A percentile compares a stretch with the other conserved stretches of the same genome.
phyloP scores from a whole-genome alignment of 2,888 invertebrate genomes.

The Chromoteleia sp. region DNA sequence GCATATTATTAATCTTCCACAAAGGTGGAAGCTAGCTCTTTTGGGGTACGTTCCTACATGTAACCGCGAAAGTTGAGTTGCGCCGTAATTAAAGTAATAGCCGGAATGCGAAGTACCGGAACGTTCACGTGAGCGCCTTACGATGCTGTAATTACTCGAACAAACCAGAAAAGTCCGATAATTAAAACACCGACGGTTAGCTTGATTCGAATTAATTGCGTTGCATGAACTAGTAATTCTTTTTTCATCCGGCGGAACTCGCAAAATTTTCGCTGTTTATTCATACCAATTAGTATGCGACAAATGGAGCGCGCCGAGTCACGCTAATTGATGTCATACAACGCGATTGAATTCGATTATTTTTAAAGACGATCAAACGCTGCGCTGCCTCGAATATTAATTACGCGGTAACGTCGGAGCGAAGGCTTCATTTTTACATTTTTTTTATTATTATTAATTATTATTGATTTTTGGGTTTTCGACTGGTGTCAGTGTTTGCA shows the following conservation, averaged over 20 bases:
- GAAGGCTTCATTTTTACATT: not conserved
- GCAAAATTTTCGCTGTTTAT: slow-evolving; percentile 63
- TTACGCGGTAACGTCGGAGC: slow-evolving; percentile 2
- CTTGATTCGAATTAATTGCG: slow-evolving; percentile 72
- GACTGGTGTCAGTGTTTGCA: too few species aligned
- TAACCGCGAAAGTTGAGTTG: slow-evolving; percentile 74
- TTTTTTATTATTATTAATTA: not conserved
- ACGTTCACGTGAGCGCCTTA: slow-evolving; percentile 72
- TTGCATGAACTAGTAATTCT: slow-evolving; percentile 63
- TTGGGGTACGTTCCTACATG: slow-evolving; percentile 56
- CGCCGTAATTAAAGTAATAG: slow-evolving; percentile 80
- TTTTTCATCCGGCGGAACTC: slow-evolving; percentile 44
- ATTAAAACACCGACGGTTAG: slow-evolving; percentile 79
- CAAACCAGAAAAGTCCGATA: slow-evolving; percentile 75
- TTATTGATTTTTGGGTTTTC: not conserved
- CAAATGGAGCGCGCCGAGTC: slow-evolving; percentile 57
- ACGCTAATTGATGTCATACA: slow-evolving; percentile 68
- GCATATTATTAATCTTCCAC: slow-evolving; percentile 69
- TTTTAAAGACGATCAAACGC: slow-evolving; percentile 51
- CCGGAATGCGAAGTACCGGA: slow-evolving; percentile 73
- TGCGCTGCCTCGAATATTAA: slow-evolving; percentile 2
- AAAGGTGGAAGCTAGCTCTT: slow-evolving; percentile 60
- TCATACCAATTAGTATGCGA: slow-evolving; percentile 67
- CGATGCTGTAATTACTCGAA: slow-evolving; percentile 78
- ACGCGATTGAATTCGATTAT: slow-evolving; percentile 61